phyloP scores from a whole-genome alignment of 2,113 vertebrate species.

The Oceanites oceanicus region DNA sequence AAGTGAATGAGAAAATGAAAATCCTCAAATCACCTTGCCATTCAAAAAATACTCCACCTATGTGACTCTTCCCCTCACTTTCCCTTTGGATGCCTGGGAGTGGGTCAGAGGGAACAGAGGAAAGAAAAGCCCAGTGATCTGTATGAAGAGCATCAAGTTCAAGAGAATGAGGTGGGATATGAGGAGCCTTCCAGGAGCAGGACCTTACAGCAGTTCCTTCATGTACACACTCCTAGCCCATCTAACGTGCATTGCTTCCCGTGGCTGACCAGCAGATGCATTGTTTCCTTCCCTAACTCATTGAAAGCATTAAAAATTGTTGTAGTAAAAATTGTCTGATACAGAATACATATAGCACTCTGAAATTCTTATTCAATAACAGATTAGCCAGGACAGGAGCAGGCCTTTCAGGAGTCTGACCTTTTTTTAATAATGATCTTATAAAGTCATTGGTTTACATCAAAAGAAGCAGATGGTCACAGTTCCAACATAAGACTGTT shows the following conservation, averaged over 20 bases:
- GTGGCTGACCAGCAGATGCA: neutral
- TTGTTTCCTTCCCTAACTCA: neutral
- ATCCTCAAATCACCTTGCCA: neutral
- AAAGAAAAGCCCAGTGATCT: neutral
- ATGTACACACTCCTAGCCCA: neutral
- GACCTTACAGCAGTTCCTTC: neutral
- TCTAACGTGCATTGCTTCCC: neutral
- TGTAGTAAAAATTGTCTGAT: neutral
- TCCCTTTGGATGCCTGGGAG: neutral
- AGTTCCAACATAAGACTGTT: neutral
- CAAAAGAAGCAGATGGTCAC: neutral
- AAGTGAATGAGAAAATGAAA: neutral
- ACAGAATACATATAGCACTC: neutral
- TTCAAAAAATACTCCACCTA: neutral
- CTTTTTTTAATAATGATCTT: neutral
- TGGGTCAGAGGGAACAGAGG: neutral
- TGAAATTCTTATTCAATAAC: neutral
- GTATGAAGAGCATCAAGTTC: neutral
- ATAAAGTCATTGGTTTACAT: neutral
- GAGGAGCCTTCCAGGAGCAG: neutral
- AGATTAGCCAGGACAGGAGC: neutral
- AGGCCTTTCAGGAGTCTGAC: neutral
- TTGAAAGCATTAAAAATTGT: neutral
- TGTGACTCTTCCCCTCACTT: neutral
- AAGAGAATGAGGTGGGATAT: neutral